Percentiles rank a stretch among this genome's conserved stretches.
Conservation (phyloP, 1,140 invertebrate species). For the Sitodiplosis mosellana region DNA sequence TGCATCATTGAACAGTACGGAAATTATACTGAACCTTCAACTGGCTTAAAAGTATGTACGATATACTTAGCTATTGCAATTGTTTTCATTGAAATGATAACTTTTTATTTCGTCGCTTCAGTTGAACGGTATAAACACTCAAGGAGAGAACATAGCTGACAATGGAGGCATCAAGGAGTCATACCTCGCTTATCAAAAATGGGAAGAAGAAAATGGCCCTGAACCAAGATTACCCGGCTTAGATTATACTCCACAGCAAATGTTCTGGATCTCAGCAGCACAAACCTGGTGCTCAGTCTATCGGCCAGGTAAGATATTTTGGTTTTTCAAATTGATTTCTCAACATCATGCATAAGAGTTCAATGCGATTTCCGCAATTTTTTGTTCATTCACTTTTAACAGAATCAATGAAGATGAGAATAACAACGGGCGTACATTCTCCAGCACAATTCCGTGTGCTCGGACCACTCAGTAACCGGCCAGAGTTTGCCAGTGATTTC, state of each 20-base stretch:
- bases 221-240: slow-evolving; percentile 48
- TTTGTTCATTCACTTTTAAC: slow-evolving; percentile 13
- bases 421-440: slow-evolving; percentile 59
- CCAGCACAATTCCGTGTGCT: slow-evolving; percentile 66
- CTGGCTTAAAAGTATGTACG: slow-evolving; percentile 42
- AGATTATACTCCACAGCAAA: slow-evolving; percentile 48
- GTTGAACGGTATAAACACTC: slow-evolving; percentile 73
- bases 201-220: slow-evolving; percentile 39
- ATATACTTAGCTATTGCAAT: neutral
- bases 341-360: neutral
- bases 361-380: neutral
- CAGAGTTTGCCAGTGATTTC: slow-evolving; percentile 74
- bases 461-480: slow-evolving; percentile 76
- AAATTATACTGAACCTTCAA: slow-evolving; percentile 55
- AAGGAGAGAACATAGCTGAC: slow-evolving; percentile 85
- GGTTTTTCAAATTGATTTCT: too few species aligned
- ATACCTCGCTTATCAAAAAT: slow-evolving; percentile 59
- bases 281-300: slow-evolving; percentile 39
- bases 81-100: too few species aligned
- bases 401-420: slow-evolving; percentile 51
- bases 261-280: slow-evolving; percentile 47
- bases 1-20: slow-evolving; percentile 82
- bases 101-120: slow-evolving; percentile 21
- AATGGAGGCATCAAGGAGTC: slow-evolving; percentile 78
- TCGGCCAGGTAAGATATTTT: slow-evolving; percentile 21